Base-by-base conservation (phyloP, 2,888 invertebrate species). In the Dusona sp. region DNA sequence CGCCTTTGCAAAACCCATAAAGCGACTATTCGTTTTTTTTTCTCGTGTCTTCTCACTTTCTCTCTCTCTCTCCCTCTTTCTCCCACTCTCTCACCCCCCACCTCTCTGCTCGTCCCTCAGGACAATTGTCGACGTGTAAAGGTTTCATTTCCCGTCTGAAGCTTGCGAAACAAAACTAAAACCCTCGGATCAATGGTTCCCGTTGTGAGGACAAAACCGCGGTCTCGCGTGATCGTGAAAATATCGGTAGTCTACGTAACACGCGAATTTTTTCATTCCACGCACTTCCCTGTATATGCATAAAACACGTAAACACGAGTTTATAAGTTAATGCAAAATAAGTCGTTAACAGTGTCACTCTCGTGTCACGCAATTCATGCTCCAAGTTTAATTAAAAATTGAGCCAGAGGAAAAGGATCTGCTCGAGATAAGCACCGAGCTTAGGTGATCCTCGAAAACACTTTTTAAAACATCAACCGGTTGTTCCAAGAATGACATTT, bases 171-270 rank as follows among this genome's bases (percentile, higher is more conserved):
- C 22, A 54, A 65, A 33, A 73, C 25, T 16, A 78, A 25, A 74
- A 65, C 7, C 29, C 25, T 61, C 61, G 61, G 29, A 73, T 74
- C 67, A 8, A 9, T 57, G 36, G 61, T 73, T 36, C 48, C 79
- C 13, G 16, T 74, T 25, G 73, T 29, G 16, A 45, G 9, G 19
- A 72, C 68, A 51, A 51, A 29, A 67, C 61, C 13, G 29, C 45
- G 68, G 45, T 48, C 42, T 83, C 73, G 79, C 83, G 83, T 83
- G 67, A 79, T 83, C 67, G 83, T 57, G 45, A 57, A 79, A 73
- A 22, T 19, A 8, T 78, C 25, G 65, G 45, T 67, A 61, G 22
- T 57, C 25, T 9, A 6, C 67, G 73, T 13, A 79, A 79, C 73
- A 79, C 79, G 83, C 83, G 38, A 79, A 74, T 79, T 72, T 75